phyloP scores from a whole-genome alignment of 2,888 invertebrate species.

The Teleogryllus oceanicus region DNA sequence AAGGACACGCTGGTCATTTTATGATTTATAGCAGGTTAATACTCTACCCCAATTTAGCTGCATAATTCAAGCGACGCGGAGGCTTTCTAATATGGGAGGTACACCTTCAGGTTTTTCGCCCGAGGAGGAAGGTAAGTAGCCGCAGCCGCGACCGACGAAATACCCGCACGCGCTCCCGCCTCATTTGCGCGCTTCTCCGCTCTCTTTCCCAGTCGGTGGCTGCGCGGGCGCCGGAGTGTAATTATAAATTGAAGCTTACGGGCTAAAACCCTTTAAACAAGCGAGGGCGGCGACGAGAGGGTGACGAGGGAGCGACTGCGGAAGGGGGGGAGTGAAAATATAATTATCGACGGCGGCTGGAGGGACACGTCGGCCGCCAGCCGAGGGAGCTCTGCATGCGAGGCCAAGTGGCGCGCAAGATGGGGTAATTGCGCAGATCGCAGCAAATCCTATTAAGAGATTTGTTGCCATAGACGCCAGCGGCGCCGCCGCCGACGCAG shows the following conservation, averaged over 20 bases:
- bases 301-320: neutral
- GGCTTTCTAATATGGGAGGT: no score
- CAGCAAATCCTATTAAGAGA: constrained; percentile 37
- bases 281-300: neutral
- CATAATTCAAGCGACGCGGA: no score
- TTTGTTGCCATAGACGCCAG: constrained; percentile 29
- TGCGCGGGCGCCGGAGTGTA: neutral
- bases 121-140: no score
- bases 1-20: no score
- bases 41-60: no score
- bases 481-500: constrained; percentile 21
- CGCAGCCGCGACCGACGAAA: no score
- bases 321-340: neutral
- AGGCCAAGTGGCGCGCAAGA: constrained; percentile 23
- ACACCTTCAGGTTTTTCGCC: no score
- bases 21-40: no score
- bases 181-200: neutral
- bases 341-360: constrained; percentile 3
- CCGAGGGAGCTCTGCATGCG: neutral
- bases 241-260: constrained; percentile 20
- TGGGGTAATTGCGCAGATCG: constrained; percentile 34
- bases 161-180: neutral
- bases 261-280: constrained; percentile 18
- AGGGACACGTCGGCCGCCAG: neutral
- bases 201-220: neutral